Conservation (phyloP, 2,888 invertebrate species). For the Galerucella calmariensis region DNA sequence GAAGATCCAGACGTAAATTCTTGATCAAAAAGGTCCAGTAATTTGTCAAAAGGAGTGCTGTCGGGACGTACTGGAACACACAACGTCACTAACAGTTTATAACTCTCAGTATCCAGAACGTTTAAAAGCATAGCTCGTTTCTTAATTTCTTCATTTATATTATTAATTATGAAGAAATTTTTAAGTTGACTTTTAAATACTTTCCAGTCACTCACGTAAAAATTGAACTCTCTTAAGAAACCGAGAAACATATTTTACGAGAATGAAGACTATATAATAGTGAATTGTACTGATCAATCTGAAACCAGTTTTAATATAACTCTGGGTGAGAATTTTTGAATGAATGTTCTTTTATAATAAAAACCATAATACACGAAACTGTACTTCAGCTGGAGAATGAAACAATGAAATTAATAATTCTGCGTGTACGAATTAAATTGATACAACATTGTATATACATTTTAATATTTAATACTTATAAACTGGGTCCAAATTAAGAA, state of each 20-base stretch:
- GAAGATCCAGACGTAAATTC: slow-evolving; percentile 39
- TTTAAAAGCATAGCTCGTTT: slow-evolving; percentile 48
- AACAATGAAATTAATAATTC: neutral
- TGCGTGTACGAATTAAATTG: neutral
- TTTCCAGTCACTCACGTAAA: slow-evolving; percentile 38
- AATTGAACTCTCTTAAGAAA: slow-evolving; percentile 35
- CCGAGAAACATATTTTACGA: slow-evolving; percentile 29
- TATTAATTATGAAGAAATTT: slow-evolving; percentile 46
- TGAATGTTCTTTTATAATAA: neutral
- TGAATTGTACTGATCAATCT: neutral
- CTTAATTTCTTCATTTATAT: slow-evolving; percentile 34
- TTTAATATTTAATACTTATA: too few relatives aligned
- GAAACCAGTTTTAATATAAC: neutral
- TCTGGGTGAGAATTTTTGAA: neutral
- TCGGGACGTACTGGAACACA: slow-evolving; percentile 42
- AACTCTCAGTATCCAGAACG: slow-evolving; percentile 47
- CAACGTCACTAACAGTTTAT: slow-evolving; percentile 44
- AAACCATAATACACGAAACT: neutral
- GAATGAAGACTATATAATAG: neutral
- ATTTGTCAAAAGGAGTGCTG: slow-evolving; percentile 34
- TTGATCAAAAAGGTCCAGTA: slow-evolving; percentile 42
- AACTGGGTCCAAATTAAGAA: too few relatives aligned
- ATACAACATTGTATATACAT: neutral
- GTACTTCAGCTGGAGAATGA: neutral
- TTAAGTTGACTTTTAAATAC: slow-evolving; percentile 41